Base-by-base conservation (phyloP, 2,113 vertebrate species). In the Puntigrus tetrazona region DNA sequence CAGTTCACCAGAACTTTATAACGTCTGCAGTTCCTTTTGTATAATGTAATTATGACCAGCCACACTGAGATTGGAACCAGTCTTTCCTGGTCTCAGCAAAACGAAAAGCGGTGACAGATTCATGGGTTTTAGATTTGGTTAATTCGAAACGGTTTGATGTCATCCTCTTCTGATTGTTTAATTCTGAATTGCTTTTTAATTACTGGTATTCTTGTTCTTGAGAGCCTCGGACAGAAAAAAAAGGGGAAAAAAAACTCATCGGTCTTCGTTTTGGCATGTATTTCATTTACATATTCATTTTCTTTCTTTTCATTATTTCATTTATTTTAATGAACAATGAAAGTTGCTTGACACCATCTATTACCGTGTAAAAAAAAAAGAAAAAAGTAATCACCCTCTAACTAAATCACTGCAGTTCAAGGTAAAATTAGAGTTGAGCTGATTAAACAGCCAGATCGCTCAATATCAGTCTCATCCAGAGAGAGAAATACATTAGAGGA, bases 251-350 rank as follows among this genome's bases (percentile, higher is more conserved):
- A 52, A 22, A 55, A 16, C 75, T 78, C 20, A 57, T 78, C 50
- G 57, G 29, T 38, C 29, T 57, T 55, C 7, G 2, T 5, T 78
- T 57, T 34, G 22, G 25, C 5, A 20, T 31, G 31, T 31, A 75
- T 75, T 50, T 45, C 0, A 75, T 52, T 75, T 75, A 20, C 73
- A 75, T 78, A 78, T 57, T 57, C 20, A 57, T 57, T 34, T 36
- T 27, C 38, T 47, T 74, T 74, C 20, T 29, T 29, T 29, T 1
- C 41, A 47, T 74, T 74, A 74, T 74, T 74, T 47, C 25, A 3
- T 47, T 45, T n/a, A 74, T 47, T 74, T 74, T 74, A 74, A 74
- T 78, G 50, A 78, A 78, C 75, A 78, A 57, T 78, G 75, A 38
- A 36, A 36, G 50, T 78, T 36, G 75, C 50, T 36, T 55, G 47